Evolutionary conservation across 2,888 invertebrate genomes (phyloP).

Genomic region (Ischnura elegans): DNA sequence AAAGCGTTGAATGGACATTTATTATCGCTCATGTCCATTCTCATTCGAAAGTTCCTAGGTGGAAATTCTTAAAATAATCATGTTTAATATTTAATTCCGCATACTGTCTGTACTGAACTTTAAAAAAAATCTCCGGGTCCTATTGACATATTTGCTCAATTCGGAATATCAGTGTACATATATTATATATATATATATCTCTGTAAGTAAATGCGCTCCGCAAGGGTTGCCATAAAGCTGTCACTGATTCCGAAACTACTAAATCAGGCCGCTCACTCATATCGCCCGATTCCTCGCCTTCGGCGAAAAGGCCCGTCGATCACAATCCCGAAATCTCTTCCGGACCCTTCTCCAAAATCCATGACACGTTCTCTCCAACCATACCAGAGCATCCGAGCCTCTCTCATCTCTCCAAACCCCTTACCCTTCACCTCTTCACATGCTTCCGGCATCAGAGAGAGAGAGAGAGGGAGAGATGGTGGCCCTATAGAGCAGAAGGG

Average conservation of each 20-base stretch:
- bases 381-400: not conserved
- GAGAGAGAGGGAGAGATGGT: too few relatives aligned
- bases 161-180: too few relatives aligned
- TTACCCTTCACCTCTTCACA: not conserved
- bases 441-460: conserved; percentile 39
- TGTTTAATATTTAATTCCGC: too few relatives aligned
- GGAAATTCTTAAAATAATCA: too few relatives aligned
- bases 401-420: not conserved
- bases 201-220: not conserved
- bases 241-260: conserved; percentile 53
- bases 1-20: too few relatives aligned
- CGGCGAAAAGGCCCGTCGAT: conserved; percentile 55
- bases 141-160: too few relatives aligned
- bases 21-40: too few relatives aligned
- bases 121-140: too few relatives aligned
- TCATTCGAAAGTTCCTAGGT: too few relatives aligned
- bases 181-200: too few relatives aligned
- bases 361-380: not conserved
- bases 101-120: too few relatives aligned
- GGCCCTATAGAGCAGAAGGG: conserved; percentile 14
- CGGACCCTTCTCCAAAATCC: conserved; percentile 24
- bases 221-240: conserved; percentile 54
- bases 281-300: not conserved
- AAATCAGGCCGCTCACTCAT: conserved; percentile 54
- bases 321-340: conserved; percentile 43